These are phyloP conservation scores for Stegodyphus dumicola DNA, from an alignment of 1,140 invertebrate genomes.

Conservation along the genomic window DNA sequence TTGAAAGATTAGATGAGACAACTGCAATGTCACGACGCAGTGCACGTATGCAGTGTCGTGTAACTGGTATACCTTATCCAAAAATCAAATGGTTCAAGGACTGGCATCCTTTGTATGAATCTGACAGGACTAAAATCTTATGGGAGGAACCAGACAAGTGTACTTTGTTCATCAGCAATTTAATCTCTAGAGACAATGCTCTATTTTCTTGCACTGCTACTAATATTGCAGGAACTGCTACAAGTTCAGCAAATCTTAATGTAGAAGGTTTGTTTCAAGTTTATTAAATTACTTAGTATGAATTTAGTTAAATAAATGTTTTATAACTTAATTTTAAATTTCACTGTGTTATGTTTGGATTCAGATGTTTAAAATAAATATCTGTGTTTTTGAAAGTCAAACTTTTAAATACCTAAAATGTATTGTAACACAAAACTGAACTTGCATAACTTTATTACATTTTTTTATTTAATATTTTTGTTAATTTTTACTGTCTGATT, in stretches of 20 bases:
- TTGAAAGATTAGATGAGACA: constrained; percentile 82
- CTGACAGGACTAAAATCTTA: constrained; percentile 84
- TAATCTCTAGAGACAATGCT: constrained; percentile 89
- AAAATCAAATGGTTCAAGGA: constrained; percentile 98
- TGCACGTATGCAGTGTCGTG: constrained; percentile 83
- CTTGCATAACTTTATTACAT: not conserved
- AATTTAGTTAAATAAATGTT: too few relatives aligned
- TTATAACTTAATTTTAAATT: too few relatives aligned
- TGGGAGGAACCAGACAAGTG: constrained; percentile 86
- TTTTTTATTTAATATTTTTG: not conserved
- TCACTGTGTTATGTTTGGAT: too few relatives aligned
- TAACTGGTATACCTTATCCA: constrained; percentile 90
- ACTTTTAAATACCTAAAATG: too few relatives aligned
- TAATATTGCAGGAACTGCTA: constrained; percentile 92
- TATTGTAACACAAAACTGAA: too few relatives aligned
- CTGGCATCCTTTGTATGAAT: constrained; percentile 87
- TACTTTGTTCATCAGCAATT: constrained; percentile 84
- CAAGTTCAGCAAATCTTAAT: constrained; percentile 87
- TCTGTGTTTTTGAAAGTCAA: too few relatives aligned
- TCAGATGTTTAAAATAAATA: too few relatives aligned
- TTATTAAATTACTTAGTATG: too few relatives aligned
- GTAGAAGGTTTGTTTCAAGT: constrained; percentile 82
- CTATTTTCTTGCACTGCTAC: constrained; percentile 92
- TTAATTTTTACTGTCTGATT: too few relatives aligned
- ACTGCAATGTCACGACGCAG: constrained; percentile 79